Evolutionary conservation across 2,888 invertebrate species (phyloP).

Genomic region (Polia nebulosa): DNA sequence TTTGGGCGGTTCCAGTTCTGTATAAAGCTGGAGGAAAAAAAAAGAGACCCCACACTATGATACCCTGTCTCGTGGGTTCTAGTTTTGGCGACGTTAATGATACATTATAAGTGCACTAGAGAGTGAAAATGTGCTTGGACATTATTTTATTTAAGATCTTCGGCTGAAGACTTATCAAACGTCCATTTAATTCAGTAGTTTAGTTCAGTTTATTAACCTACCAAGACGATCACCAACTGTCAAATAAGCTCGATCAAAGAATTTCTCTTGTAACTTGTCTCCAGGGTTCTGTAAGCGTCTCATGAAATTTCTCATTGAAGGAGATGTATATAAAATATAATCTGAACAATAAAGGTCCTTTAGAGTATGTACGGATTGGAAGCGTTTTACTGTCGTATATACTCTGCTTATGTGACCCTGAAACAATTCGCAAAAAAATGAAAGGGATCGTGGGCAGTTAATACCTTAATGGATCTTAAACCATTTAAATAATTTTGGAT

Average conservation of each 20-base stretch:
- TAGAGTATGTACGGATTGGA: slow-evolving; percentile 66
- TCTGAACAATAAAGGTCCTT: slow-evolving; percentile 64
- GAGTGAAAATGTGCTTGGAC: too few relatives aligned
- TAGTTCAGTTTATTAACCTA: slow-evolving; percentile 43
- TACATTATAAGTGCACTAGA: too few relatives aligned
- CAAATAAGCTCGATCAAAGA: slow-evolving; percentile 44
- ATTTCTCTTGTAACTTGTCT: slow-evolving; percentile 51
- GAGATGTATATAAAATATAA: slow-evolving; percentile 66
- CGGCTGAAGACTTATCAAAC: too few relatives aligned
- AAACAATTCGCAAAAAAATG: slow-evolving; percentile 37
- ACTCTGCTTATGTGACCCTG: slow-evolving; percentile 77
- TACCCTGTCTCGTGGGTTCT: too few relatives aligned
- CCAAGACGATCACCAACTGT: slow-evolving; percentile 35
- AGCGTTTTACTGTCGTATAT: slow-evolving; percentile 72
- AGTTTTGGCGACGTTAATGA: too few relatives aligned
- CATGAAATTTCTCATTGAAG: slow-evolving; percentile 65
- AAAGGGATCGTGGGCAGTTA: neutral
- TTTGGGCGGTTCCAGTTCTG: too few relatives aligned
- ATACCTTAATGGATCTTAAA: neutral
- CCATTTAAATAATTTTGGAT: neutral
- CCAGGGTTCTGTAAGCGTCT: slow-evolving; percentile 49
- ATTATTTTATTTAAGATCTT: neutral
- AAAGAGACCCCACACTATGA: too few relatives aligned
- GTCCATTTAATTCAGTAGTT: neutral
- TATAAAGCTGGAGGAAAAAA: too few relatives aligned